Percentiles rank a stretch among this genome's conserved stretches.
Evolutionary conservation across 2,113 vertebrate species (phyloP).

Genomic region (Sylvicapra grimmia): DNA sequence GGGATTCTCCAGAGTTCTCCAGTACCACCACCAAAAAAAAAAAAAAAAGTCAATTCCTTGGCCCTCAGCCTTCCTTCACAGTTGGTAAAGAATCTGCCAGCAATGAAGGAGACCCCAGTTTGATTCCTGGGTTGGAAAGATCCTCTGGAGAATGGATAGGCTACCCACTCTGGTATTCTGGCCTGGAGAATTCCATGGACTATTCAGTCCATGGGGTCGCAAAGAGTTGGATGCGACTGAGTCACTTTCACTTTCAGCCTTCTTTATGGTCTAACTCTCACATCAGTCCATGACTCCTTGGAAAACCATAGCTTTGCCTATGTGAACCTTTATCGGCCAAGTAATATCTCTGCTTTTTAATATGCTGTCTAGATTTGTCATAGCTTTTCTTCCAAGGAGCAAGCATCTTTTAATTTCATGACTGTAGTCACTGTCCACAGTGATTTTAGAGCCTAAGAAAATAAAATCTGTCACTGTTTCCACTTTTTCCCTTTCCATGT

Average conservation of each 20-base stretch:
- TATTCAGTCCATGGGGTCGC: not conserved
- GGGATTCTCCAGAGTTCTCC: not conserved
- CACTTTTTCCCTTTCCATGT: not conserved
- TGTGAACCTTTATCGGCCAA: rapidly evolving
- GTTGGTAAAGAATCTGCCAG: not conserved
- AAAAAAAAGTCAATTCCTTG: not conserved
- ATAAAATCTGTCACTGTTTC: not conserved
- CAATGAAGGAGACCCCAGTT: rapidly evolving
- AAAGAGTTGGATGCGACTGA: not conserved
- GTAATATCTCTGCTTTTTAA: not conserved
- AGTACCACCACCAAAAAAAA: not conserved
- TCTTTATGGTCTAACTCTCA: not conserved
- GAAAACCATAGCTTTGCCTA: not conserved
- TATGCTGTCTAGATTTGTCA: not conserved
- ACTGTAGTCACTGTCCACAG: not conserved
- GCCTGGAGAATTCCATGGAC: not conserved
- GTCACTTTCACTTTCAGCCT: not conserved
- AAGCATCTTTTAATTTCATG: not conserved
- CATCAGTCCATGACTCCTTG: not conserved
- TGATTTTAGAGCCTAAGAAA: rapidly evolving
- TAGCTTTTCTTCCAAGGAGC: not conserved
- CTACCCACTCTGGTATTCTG: not conserved
- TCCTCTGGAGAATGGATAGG: not conserved
- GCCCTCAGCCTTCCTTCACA: not conserved
- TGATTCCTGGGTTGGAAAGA: not conserved